Percentiles rank a stretch among this genome's conserved stretches.
These are phyloP conservation scores for Akabosia matsudoensis DNA, from an alignment of 1,140 invertebrate genomes.

Conservation along the genomic window DNA sequence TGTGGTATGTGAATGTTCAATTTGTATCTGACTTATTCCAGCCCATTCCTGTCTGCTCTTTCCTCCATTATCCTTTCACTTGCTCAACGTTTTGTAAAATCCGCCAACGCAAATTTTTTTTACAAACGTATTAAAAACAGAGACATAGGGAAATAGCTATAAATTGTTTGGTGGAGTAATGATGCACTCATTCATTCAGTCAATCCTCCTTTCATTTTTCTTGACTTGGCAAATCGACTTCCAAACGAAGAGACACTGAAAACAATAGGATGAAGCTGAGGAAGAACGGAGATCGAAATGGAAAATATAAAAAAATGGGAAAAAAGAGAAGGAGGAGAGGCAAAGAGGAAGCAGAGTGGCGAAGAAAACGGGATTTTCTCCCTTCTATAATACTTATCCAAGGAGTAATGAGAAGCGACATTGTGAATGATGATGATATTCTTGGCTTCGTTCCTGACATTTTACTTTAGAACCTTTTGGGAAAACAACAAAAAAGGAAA, in stretches of 20 bases:
- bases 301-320: not conserved
- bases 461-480: conserved; percentile 4
- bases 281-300: not conserved
- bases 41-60: not conserved
- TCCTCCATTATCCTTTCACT: not conserved
- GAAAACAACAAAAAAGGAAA: too few relatives aligned
- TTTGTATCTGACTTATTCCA: conserved; percentile 6
- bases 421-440: conserved; percentile 24
- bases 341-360: not conserved
- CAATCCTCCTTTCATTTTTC: conserved; percentile 21
- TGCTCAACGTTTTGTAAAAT: not conserved
- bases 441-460: conserved; percentile 21
- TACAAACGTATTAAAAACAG: not conserved
- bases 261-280: not conserved
- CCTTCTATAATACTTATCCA: not conserved
- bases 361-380: conserved; percentile 14
- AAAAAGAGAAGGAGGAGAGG: not conserved
- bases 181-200: conserved; percentile 11
- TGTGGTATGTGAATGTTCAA: conserved; percentile 15
- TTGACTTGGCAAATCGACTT: conserved; percentile 24
- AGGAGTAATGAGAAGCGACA: conserved; percentile 15
- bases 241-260: not conserved
- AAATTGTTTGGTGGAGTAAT: not conserved
- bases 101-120: too few relatives aligned
- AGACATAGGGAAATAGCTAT: not conserved